Evolutionary conservation across 2,113 vertebrate species (phyloP).

Genomic region (Eira barbara): DNA sequence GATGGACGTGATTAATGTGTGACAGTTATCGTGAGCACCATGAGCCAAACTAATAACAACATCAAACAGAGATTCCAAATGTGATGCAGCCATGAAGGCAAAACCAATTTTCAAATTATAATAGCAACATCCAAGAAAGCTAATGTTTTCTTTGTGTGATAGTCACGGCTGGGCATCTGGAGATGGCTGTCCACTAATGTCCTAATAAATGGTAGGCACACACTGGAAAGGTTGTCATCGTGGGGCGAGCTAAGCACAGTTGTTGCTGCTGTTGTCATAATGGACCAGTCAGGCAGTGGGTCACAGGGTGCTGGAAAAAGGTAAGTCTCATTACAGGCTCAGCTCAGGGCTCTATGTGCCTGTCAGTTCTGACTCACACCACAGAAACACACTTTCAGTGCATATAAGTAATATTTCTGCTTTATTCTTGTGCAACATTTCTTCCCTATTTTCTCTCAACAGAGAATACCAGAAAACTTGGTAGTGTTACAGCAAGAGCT

Average conservation of each 20-base stretch:
- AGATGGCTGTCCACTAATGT: slow-evolving; percentile 30
- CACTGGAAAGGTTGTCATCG: slow-evolving; percentile 24
- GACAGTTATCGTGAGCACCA: slow-evolving; percentile 59
- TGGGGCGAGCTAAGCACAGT: not conserved
- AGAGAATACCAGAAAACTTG: not conserved
- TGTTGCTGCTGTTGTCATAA: not conserved
- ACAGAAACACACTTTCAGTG: not conserved
- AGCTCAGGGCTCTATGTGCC: not conserved
- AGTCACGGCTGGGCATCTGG: slow-evolving; percentile 49
- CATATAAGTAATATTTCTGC: not conserved
- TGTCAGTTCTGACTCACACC: not conserved
- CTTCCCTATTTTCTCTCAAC: not conserved
- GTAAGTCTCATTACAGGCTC: slow-evolving; percentile 11
- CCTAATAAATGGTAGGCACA: slow-evolving; percentile 44
- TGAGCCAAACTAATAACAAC: slow-evolving; percentile 68
- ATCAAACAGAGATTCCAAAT: slow-evolving; percentile 67
- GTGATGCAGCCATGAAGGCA: slow-evolving; percentile 57
- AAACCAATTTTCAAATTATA: slow-evolving; percentile 67
- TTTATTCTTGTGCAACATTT: not conserved
- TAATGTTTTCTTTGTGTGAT: slow-evolving; percentile 58
- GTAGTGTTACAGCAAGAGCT: not conserved
- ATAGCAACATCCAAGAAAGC: slow-evolving; percentile 62
- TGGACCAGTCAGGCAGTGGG: not conserved
- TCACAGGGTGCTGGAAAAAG: slow-evolving; percentile 13
- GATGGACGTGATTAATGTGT: slow-evolving; percentile 67